Base-by-base conservation (phyloP, 2,113 vertebrate species). In the Phalacrocorax brasilianus region DNA sequence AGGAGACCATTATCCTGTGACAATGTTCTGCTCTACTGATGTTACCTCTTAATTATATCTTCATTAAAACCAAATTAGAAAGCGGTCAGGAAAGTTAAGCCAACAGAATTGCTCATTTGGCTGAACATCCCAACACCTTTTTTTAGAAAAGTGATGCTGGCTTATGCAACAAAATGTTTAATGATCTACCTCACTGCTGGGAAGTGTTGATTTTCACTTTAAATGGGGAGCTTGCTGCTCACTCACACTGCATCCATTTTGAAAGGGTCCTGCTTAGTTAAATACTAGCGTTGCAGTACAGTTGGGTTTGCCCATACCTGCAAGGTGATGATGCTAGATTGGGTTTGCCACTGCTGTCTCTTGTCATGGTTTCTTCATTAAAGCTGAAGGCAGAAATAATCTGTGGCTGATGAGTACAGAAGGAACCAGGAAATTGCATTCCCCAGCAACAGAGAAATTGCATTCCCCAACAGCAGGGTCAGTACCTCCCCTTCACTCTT, bases 11-110 rank as follows among this genome's bases (percentile, higher is more conserved):
- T 97, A 96, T 88, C 92, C 61, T 95, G 91, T 90, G 82, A 97
- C 96, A 97, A 62, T 91, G 91, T 93, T 97, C 95, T 94, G 82
- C 94, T 97, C 88, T 88, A 45, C 75, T 93, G 89, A 96, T 96
- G 93, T 95, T 96, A 95, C 95, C 72, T 97, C 94, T 96, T 97
- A 95, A 97, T 97, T 97, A 95, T 95, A 95, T 93, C 94, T 97
- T 96, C 95, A 97, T 97, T 97, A 97, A 97, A 96, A 93, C 75
- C 58, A 93, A 97, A 97, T 97, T 96, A 97, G 93, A 94, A 96
- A 95, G 82, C 4, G 72, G 95, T 89, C 91, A 96, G 91, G 82
- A 95, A 96, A 95, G 93, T 97, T 96, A 97, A 95, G 88, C 93
- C 93, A 90, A 78, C 76, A 65, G 88, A 94, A 94, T 95, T 95